Evolutionary conservation across 2,888 invertebrate genomes (phyloP).

Genomic region (Papilio demoleus): DNA sequence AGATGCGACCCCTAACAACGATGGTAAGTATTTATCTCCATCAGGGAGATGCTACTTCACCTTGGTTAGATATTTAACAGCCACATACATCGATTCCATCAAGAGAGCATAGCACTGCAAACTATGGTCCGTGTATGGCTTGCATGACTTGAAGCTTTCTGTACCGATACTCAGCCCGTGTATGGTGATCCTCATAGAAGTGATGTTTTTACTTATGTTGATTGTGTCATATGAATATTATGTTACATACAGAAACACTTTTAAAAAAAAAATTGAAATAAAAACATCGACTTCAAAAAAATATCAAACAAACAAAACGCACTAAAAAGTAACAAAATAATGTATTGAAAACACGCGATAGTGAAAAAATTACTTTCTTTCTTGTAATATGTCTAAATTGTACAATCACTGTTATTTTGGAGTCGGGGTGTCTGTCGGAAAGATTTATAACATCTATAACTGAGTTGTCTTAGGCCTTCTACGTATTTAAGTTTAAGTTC

Average conservation of each 20-base stretch:
- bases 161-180: background rate
- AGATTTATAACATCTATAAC: too few species aligned
- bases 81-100: background rate
- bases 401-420: too few species aligned
- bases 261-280: too few species aligned
- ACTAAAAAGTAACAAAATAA: too few species aligned
- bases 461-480: too few species aligned
- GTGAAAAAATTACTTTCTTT: too few species aligned
- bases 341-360: too few species aligned
- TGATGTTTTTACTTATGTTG: background rate
- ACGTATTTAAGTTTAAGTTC: too few species aligned
- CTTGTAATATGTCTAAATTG: too few species aligned
- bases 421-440: too few species aligned
- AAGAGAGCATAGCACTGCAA: background rate
- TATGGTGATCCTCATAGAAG: background rate
- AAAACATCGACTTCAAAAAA: too few species aligned
- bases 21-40: conserved; percentile 54
- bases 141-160: background rate
- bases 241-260: background rate
- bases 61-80: background rate
- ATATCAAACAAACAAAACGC: too few species aligned
- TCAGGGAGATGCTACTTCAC: background rate
- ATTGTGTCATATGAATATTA: background rate
- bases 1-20: conserved; percentile 59
- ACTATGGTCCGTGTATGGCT: background rate